Base-by-base conservation (phyloP, 2,113 vertebrate species). In the Syrmaticus mikado region DNA sequence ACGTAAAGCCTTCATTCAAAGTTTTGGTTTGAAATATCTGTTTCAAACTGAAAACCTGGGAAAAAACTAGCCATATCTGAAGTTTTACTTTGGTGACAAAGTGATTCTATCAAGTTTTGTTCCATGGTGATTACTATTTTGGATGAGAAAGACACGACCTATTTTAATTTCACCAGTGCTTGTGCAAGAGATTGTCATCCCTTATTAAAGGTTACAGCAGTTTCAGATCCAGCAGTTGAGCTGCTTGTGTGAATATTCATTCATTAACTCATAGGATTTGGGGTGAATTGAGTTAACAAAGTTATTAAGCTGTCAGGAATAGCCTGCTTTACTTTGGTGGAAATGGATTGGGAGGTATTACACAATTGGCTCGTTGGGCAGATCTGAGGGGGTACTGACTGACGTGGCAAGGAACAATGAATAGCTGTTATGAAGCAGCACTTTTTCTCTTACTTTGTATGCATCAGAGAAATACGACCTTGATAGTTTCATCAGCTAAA, bases 171-270 rank as follows among this genome's bases (percentile, higher is more conserved):
- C 41, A 64, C 3, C 21, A 41, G 1, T 28, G 9, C 38, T 81
- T 48, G 41, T 30, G 8, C 18, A 83, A 74, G 18, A 83, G 36
- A 62, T 34, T 76, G 20, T 76, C 73, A n/a, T 50, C 50, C 22
- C 65, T 71, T 62, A 27, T 30, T 40, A 73, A 70, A 8, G 11
- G 9, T 71, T 71, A 77, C 15, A 17, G 16, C 18, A 32, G 27
- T 45, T 92, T 86, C 67, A 87, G 27, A 87, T 82, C 32, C 58
- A 84, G 50, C 32, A 30, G 21, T 10, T 68, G 18, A 86, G 30
- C 46, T 90, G 62, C 40, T 62, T 89, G 19, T 64, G 52, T 84
- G 41, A 96, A 84, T 87, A 91, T 77, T 85, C 2, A 72, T 70
- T 86, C 32, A 64, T 74, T 93, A 86, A 60, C 18, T 4, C 34